Conservation (phyloP, 35 echinoderm and acorn worm species). For the Ptychodera flava region DNA sequence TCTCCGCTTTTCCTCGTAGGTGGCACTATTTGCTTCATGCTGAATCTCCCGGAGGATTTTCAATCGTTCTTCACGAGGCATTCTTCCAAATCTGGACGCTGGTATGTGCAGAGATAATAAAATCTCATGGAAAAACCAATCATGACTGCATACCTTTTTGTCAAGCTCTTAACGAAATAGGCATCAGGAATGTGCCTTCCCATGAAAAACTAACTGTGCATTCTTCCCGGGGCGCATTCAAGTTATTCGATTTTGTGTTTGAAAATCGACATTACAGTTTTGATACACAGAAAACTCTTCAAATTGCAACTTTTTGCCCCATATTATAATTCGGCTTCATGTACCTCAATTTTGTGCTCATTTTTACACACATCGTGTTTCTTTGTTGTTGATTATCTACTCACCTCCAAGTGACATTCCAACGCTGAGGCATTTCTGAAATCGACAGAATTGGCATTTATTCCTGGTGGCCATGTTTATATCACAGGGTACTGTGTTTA, state of each 20-base stretch:
- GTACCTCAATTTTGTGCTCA: not conserved
- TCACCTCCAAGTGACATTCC: slow-evolving; percentile 99
- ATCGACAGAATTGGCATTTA: slow-evolving; percentile 94
- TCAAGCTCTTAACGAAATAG: not conserved
- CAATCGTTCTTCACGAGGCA: slow-evolving; percentile 91
- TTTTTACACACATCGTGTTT: not conserved
- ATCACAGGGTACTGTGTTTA: slow-evolving; percentile 84
- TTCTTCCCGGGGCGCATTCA: not conserved
- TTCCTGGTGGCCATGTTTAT: slow-evolving; percentile 90
- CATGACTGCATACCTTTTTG: not conserved
- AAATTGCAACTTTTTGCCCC: not conserved
- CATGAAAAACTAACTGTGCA: too few relatives aligned
- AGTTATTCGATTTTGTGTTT: not conserved
- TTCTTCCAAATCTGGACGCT: slow-evolving; percentile 98
- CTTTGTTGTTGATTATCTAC: not conserved
- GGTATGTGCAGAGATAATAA: not conserved
- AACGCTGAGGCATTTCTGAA: slow-evolving; percentile 83
- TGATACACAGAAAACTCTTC: not conserved
- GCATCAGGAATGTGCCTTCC: not conserved
- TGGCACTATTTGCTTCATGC: slow-evolving; percentile 78
- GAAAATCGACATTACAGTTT: not conserved
- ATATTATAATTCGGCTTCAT: not conserved
- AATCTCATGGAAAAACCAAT: not conserved
- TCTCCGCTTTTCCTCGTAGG: slow-evolving; percentile 81
- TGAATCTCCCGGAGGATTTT: slow-evolving; percentile 69